A percentile compares a stretch with the other conserved stretches of the same genome.
These are phyloP conservation scores for Dunckerocampus dactyliophorus DNA, from an alignment of 2,113 vertebrate species.

Conservation along the genomic window DNA sequence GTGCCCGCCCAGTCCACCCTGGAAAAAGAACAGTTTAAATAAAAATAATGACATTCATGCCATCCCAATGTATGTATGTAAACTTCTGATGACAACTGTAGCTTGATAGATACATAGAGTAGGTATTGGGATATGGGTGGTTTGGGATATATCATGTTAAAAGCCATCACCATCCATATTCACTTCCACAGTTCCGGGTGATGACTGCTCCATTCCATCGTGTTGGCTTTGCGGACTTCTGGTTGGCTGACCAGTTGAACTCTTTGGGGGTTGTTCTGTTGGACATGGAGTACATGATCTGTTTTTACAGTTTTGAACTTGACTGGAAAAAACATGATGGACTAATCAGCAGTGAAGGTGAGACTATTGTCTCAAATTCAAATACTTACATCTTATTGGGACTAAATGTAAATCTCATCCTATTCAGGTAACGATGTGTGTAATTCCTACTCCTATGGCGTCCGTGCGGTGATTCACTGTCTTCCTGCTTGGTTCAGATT, in stretches of 20 bases:
- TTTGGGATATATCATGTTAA: not conserved
- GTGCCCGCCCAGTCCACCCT: too few relatives aligned
- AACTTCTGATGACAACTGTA: too few relatives aligned
- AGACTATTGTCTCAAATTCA: not conserved
- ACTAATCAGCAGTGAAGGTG: slow-evolving; percentile 64
- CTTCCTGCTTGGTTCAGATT: slow-evolving; percentile 98
- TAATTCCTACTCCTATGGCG: slow-evolving; percentile 90
- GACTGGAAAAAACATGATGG: slow-evolving; percentile 78
- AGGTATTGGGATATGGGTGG: too few relatives aligned
- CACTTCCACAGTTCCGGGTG: slow-evolving; percentile 83
- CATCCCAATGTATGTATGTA: too few relatives aligned
- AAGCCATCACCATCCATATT: not conserved
- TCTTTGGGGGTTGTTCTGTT: slow-evolving; percentile 89
- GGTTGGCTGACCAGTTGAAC: slow-evolving; percentile 98
- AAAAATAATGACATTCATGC: too few relatives aligned
- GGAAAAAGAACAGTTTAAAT: too few relatives aligned
- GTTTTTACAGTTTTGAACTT: slow-evolving; percentile 96
- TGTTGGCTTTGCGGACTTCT: slow-evolving; percentile 99
- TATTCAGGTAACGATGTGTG: slow-evolving; percentile 67
- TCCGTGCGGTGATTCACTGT: slow-evolving; percentile 94
- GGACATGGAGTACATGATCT: slow-evolving; percentile 99
- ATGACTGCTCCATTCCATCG: slow-evolving; percentile 96
- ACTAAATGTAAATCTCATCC: not conserved
- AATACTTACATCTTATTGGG: not conserved
- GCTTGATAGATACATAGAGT: too few relatives aligned